Base-by-base conservation (phyloP, 2,113 vertebrate genomes). In the Daphoenositta chrysoptera region DNA sequence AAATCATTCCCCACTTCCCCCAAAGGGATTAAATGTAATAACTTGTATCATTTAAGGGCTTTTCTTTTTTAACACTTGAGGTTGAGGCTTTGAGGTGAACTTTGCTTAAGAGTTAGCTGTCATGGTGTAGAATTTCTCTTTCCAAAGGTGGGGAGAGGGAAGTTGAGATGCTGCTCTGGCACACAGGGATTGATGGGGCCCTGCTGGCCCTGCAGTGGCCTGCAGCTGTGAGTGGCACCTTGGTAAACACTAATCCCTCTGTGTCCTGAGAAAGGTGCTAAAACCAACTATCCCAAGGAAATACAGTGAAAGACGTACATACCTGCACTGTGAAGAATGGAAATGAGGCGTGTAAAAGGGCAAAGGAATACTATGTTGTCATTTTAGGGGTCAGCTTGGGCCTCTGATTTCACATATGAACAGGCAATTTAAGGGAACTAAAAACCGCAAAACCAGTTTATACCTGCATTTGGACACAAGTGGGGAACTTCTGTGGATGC, bases 11-110 rank as follows among this genome's bases (percentile, higher is more conserved):
- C 58, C 72, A 77, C 72, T 90, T 90, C 26, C 31, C 95, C 66
- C 75, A 70, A 88, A 90, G 88, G 91, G 75, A 91, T 93, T 95
- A 90, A 90, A 90, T 90, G 79, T 96, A 94, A 91, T 96, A 96
- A 96, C 89, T 94, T 90, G 75, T 83, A 91, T 96, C 71, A 84
- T 94, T 96, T 94, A 94, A 89, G 87, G 81, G 64, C 22, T 89
- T 88, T 91, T 90, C 37, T 61, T 64, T 92, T 94, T 96, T 93
- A 94, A 95, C 91, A 71, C 91, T 92, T 83, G 58, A 94, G 50
- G 83, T 73, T 96, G 91, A 93, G 69, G 44, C 44, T 96, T 92
- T 89, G 80, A 89, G 60, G 84, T 91, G 87, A 81, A 75, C 83
- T 89, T 94, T 81, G 77, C 54, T 92, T 5, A 91, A 54, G 53